A percentile compares a stretch with the other conserved stretches of the same genome.
Evolutionary conservation across 2,113 vertebrate species (phyloP).

Genomic region (Strix aluco): DNA sequence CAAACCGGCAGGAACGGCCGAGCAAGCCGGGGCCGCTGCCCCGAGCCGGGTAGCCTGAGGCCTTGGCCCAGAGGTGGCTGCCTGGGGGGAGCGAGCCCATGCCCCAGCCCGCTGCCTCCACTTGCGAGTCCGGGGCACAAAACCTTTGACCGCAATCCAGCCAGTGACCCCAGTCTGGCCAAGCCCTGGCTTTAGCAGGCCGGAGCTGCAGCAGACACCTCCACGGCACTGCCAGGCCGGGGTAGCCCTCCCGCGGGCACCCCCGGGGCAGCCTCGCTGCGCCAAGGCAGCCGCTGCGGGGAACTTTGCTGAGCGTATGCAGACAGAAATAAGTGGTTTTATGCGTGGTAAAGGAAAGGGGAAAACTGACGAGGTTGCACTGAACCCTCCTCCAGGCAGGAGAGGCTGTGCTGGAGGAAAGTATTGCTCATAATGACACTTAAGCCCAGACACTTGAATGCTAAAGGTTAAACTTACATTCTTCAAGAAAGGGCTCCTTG

Average conservation of each 20-base stretch:
- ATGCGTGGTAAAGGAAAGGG: neutral
- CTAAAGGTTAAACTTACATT: slow-evolving; percentile 80
- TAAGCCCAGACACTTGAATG: slow-evolving; percentile 76
- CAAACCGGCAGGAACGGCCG: fast-evolving
- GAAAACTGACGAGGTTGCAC: slow-evolving; percentile 46
- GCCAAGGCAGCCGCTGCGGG: neutral
- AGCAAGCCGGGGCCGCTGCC: too few species aligned
- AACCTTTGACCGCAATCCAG: neutral
- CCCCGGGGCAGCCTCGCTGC: neutral
- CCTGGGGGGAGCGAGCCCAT: too few species aligned
- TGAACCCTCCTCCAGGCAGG: slow-evolving; percentile 65
- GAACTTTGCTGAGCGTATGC: neutral
- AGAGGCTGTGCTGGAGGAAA: slow-evolving; percentile 67
- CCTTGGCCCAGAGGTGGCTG: neutral
- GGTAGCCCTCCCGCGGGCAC: neutral
- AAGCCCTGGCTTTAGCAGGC: neutral
- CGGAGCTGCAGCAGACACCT: neutral
- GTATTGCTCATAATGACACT: slow-evolving; percentile 74
- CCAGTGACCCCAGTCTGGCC: neutral
- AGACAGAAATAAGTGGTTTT: neutral
- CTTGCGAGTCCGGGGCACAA: neutral
- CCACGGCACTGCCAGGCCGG: fast-evolving
- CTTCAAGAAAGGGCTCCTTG: slow-evolving; percentile 73
- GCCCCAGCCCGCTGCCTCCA: neutral
- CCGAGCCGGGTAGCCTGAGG: too few species aligned